A percentile compares a stretch with the other conserved stretches of the same genome.
These are phyloP conservation scores for Calidris pugnax DNA, from an alignment of 2,113 vertebrate species.

Conservation along the genomic window DNA sequence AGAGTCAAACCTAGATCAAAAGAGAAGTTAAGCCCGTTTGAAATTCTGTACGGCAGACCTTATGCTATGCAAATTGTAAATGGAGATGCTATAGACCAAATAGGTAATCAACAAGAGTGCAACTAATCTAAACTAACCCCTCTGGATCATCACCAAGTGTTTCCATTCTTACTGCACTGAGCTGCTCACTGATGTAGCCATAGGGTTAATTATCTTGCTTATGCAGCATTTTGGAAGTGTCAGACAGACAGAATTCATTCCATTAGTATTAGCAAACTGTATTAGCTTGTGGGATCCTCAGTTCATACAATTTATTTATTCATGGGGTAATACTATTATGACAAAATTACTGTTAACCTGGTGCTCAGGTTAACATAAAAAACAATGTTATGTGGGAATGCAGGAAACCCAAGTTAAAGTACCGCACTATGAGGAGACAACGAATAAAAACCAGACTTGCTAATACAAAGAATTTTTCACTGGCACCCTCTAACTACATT, in stretches of 20 bases:
- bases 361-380: not conserved
- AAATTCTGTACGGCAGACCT: no score
- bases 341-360: not conserved
- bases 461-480: not conserved
- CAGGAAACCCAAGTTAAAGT: not conserved
- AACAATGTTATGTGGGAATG: not conserved
- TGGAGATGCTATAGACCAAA: no score
- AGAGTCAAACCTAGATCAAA: no score
- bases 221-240: not conserved
- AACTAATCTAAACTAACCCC: not conserved
- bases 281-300: not conserved
- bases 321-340: not conserved
- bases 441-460: not conserved
- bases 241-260: not conserved
- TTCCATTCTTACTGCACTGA: not conserved
- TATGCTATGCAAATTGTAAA: no score
- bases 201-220: not conserved
- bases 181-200: not conserved
- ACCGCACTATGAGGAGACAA: not conserved
- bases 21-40: no score
- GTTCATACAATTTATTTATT: not conserved
- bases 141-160: not conserved
- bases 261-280: not conserved
- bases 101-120: no score
- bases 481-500: not conserved